Conservation (phyloP, 2,113 vertebrate species). For the Gobius niger region DNA sequence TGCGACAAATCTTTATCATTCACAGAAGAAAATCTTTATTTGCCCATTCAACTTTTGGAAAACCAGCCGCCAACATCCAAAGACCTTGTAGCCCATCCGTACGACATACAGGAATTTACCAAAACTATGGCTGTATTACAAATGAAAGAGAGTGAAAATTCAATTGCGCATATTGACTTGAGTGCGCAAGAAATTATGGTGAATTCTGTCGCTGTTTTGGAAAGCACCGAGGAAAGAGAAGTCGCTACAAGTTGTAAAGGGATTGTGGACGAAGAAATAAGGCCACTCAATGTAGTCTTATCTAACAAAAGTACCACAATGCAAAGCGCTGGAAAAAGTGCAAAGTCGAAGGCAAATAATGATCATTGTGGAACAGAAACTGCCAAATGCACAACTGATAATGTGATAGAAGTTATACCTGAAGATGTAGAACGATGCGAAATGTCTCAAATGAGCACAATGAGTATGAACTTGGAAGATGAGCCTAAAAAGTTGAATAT, state of each 20-base stretch:
- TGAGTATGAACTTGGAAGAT: conserved; percentile 4
- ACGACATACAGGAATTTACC: neutral
- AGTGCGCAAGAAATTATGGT: neutral
- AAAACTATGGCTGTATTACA: neutral
- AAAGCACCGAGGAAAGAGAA: conserved; percentile 4
- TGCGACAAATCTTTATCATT: neutral
- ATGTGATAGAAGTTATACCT: neutral
- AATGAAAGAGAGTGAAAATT: neutral
- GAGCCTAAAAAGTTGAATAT: conserved; percentile 48
- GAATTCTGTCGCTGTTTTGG: neutral
- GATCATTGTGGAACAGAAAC: neutral
- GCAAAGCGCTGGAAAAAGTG: neutral
- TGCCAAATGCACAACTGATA: neutral
- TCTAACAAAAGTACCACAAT: neutral
- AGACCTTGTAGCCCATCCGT: neutral
- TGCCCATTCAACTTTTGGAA: neutral
- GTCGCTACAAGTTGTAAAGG: conserved; percentile 7
- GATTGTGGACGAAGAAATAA: neutral
- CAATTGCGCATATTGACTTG: neutral
- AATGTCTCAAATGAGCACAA: conserved; percentile 1
- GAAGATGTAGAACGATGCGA: neutral
- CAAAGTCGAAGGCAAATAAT: neutral
- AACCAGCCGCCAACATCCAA: neutral
- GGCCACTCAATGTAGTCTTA: neutral
- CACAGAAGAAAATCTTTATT: neutral